Conservation (phyloP, 2,113 vertebrate genomes). For the Andinoacara biseriatus region DNA sequence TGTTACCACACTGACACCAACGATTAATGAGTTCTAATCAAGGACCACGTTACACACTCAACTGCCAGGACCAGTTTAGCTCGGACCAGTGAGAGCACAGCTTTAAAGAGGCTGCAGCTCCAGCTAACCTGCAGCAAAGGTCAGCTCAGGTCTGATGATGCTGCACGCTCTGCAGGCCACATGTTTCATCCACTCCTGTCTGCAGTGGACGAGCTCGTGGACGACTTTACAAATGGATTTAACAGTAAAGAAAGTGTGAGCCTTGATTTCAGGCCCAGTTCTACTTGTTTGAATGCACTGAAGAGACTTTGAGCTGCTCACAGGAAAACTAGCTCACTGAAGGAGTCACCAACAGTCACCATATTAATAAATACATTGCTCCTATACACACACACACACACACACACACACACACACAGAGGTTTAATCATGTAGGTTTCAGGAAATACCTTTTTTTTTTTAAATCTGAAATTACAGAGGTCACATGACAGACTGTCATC, state of each 20-base stretch:
- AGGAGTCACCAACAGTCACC: too few relatives aligned
- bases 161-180: background rate
- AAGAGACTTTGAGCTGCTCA: background rate
- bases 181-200: background rate
- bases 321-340: too few relatives aligned
- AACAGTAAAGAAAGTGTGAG: background rate
- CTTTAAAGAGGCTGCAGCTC: background rate
- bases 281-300: background rate
- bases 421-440: too few relatives aligned
- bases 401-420: background rate
- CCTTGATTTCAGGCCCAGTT: background rate
- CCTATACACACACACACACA: background rate
- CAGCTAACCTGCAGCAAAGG: background rate
- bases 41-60: background rate
- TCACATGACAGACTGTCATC: background rate
- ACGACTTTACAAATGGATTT: too few relatives aligned
- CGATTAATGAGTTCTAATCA: slow-evolving; percentile 2
- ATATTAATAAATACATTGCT: background rate
- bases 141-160: background rate
- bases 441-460: too few relatives aligned
- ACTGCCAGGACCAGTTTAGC: background rate
- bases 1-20: background rate
- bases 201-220: too few relatives aligned
- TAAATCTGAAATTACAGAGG: too few relatives aligned
- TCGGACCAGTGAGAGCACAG: background rate